Evolutionary conservation across 2,113 vertebrate genomes (phyloP).

Genomic region (Vulpes lagopus): DNA sequence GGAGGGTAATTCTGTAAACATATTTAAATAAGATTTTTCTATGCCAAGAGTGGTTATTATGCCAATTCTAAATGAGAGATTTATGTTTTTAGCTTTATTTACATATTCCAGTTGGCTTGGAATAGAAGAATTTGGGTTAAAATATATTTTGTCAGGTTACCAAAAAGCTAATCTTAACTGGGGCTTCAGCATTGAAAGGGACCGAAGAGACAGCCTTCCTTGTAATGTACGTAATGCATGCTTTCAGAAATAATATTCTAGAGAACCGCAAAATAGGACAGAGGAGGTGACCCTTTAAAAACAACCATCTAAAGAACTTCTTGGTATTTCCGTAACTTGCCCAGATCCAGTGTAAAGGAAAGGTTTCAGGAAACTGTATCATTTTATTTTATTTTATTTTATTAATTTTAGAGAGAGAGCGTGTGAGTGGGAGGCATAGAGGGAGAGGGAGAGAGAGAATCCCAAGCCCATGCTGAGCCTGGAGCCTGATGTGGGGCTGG

Average conservation of each 20-base stretch:
- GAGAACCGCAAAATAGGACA: constrained; percentile 41
- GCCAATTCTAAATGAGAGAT: constrained; percentile 75
- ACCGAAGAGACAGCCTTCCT: constrained; percentile 56
- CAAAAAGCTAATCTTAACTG: constrained; percentile 74
- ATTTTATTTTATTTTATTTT: not conserved
- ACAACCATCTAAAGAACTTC: not conserved
- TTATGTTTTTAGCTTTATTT: constrained; percentile 72
- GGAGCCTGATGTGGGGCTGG: not conserved
- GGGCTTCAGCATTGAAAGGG: constrained; percentile 65
- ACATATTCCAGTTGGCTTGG: constrained; percentile 71
- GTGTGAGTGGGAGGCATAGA: not conserved
- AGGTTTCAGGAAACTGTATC: not conserved
- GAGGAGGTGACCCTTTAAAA: constrained; percentile 29
- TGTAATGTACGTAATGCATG: constrained; percentile 66
- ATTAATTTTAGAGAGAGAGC: not conserved
- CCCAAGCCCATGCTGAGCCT: not conserved
- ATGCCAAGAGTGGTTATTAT: constrained; percentile 66
- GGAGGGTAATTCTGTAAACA: constrained; percentile 71
- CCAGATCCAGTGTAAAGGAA: not conserved
- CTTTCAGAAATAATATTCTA: constrained; percentile 70
- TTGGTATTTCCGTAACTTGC: not conserved
- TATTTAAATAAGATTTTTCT: constrained; percentile 75
- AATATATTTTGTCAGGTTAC: constrained; percentile 68
- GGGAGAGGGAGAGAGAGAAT: not conserved
- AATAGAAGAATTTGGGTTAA: constrained; percentile 79